Base-by-base conservation (phyloP, 2,888 invertebrate species). In the Cantharis rustica region DNA sequence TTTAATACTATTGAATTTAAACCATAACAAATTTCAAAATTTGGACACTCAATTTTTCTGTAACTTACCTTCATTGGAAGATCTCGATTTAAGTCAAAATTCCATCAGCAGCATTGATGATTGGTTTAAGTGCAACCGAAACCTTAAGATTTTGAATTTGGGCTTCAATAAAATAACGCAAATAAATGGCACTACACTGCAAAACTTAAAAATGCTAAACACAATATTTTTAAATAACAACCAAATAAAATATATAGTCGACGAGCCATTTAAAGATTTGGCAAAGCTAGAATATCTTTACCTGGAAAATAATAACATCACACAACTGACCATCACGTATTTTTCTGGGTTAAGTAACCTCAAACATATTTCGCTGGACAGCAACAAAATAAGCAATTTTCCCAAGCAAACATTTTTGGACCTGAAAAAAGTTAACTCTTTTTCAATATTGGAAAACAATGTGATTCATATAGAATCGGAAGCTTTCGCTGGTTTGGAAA, bases 341-440 rank as follows among this genome's bases (percentile, higher is more conserved):
- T 89, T 89, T 75, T 84, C 85, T 26, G 87, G 88, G 2, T 72
- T 89, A 76, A 84, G 81, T 16, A 84, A 85, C 68, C 80, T 89
- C 20, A 85, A 85, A 75, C 82, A 81, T 69, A 79, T 89, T n/a
- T 83, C 87, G 78, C 82, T 89, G 71, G 87, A 88, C 3, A 84
- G 83, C 69, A 89, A 89, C 82, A 84, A 86, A 5, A 74, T 77
- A 15, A 71, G 13, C 5, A 27, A 11, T 27, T 26, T 2, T 1
- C 23, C 16, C 69, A 1, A 10, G 64, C 10, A 16, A 0, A 0
- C 71, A 7, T 77, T 77, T 64, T 17, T 9, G 7, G 71, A 76
- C 47, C 63, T 77, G 15, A 71, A 47, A 13, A 31, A 26, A 1
- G 26, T 74, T 0, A 71, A 10, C 10, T 3, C 16, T 0, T 15